Evolutionary conservation across 2,888 invertebrate species (phyloP).

Genomic region (Cephalotes varians): DNA sequence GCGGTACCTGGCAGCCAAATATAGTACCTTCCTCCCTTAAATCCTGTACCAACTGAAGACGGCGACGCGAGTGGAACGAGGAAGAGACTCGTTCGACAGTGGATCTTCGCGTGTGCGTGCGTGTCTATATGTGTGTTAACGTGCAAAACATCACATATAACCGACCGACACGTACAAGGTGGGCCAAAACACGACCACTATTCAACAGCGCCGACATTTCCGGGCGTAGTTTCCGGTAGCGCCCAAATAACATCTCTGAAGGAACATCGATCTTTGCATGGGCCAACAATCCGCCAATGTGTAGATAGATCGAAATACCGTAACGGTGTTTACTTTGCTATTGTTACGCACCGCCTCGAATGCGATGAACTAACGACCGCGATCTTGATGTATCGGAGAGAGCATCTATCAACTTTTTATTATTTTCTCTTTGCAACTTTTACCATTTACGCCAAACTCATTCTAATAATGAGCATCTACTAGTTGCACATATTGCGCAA

Average conservation of each 20-base stretch:
- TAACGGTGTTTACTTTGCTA: slow-evolving; percentile 34
- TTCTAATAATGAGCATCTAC: no score
- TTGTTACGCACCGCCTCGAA: slow-evolving; percentile 26
- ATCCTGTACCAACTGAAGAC: slow-evolving; percentile 70
- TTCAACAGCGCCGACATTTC: slow-evolving; percentile 73
- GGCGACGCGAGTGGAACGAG: slow-evolving; percentile 30
- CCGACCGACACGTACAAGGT: slow-evolving; percentile 49
- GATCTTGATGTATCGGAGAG: neutral
- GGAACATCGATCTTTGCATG: slow-evolving; percentile 67
- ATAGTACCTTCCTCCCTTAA: slow-evolving; percentile 82
- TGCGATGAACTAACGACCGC: neutral
- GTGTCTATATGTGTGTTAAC: slow-evolving; percentile 54
- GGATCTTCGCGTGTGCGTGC: slow-evolving; percentile 25
- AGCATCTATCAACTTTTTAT: slow-evolving; percentile 9
- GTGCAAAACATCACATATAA: slow-evolving; percentile 54
- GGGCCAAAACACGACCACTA: slow-evolving; percentile 80
- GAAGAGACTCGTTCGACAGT: slow-evolving; percentile 43
- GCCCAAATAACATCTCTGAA: slow-evolving; percentile 66
- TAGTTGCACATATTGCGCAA: no score
- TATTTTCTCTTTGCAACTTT: neutral
- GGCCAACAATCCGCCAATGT: slow-evolving; percentile 59
- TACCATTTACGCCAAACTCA: neutral
- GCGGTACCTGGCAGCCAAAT: slow-evolving; percentile 81
- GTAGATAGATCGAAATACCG: slow-evolving; percentile 29
- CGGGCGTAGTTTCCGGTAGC: slow-evolving; percentile 65